Percentiles rank a stretch among this genome's conserved stretches.
These are phyloP conservation scores for Osmoderma eremita DNA, from an alignment of 2,888 invertebrate genomes.

Conservation along the genomic window DNA sequence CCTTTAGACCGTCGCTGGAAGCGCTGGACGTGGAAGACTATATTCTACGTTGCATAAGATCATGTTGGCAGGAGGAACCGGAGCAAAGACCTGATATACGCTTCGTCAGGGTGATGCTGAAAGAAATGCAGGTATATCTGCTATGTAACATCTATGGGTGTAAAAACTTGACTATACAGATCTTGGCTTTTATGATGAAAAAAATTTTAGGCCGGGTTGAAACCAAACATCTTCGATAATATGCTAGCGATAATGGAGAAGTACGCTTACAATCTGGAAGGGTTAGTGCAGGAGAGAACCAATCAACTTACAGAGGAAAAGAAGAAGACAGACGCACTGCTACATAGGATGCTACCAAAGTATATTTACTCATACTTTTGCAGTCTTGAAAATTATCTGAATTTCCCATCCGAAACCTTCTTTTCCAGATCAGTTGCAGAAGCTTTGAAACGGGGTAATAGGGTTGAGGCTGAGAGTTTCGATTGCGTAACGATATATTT, in stretches of 20 bases:
- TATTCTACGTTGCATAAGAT: conserved; percentile 76
- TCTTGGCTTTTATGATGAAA: not conserved
- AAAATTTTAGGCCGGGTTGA: conserved; percentile 68
- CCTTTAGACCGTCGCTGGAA: conserved; percentile 75
- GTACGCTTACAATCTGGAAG: conserved; percentile 87
- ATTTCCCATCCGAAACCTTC: conserved; percentile 15
- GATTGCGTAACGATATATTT: conserved; percentile 86
- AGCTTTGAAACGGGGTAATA: conserved; percentile 79
- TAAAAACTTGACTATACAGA: not conserved
- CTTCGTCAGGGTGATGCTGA: conserved; percentile 78
- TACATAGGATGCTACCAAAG: conserved; percentile 89
- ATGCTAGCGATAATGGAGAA: conserved; percentile 93
- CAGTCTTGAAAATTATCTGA: no score
- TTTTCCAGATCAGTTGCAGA: conserved; percentile 79
- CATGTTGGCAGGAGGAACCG: conserved; percentile 86
- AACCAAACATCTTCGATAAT: conserved; percentile 88
- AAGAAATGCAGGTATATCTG: conserved; percentile 77
- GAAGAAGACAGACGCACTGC: conserved; percentile 82
- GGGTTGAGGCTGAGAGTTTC: conserved; percentile 83
- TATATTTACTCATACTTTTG: conserved; percentile 56
- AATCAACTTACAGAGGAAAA: conserved; percentile 85
- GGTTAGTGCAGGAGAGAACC: conserved; percentile 84
- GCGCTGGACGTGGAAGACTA: conserved; percentile 78
- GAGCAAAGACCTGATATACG: conserved; percentile 82
- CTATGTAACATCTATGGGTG: no score